phyloP scores from a whole-genome alignment of 2,113 vertebrate species.

The Diglossa brunneiventris region DNA sequence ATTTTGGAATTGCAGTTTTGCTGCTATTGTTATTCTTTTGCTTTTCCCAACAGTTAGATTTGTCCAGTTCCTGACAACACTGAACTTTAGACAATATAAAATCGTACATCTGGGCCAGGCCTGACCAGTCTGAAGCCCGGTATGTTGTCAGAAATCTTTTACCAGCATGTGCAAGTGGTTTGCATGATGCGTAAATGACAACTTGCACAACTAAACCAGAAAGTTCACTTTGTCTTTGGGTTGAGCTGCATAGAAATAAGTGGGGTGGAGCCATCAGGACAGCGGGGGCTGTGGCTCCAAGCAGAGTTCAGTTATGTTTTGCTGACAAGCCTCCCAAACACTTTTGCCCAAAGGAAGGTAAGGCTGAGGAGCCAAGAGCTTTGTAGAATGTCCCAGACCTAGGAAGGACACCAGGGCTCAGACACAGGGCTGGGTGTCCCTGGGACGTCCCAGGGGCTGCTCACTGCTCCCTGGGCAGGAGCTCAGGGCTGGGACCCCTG shows the following conservation, averaged over 20 bases:
- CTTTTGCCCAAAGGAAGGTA: background rate
- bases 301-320: background rate
- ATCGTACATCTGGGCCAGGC: background rate
- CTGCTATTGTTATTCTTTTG: background rate
- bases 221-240: background rate
- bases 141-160: background rate
- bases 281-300: background rate
- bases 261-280: background rate
- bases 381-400: background rate
- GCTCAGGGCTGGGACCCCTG: background rate
- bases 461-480: background rate
- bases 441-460: background rate
- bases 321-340: background rate
- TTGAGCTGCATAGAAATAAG: background rate
- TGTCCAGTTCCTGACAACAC: background rate
- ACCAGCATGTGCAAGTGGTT: background rate
- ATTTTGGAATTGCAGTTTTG: slow-evolving; percentile 10
- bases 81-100: background rate
- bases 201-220: background rate
- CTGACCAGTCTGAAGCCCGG: background rate
- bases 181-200: background rate
- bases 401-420: background rate
- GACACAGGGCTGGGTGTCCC: background rate
- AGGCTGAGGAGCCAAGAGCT: background rate
- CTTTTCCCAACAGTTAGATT: background rate